phyloP scores from a whole-genome alignment of 2,113 vertebrate species.

The Antechinus flavipes region DNA sequence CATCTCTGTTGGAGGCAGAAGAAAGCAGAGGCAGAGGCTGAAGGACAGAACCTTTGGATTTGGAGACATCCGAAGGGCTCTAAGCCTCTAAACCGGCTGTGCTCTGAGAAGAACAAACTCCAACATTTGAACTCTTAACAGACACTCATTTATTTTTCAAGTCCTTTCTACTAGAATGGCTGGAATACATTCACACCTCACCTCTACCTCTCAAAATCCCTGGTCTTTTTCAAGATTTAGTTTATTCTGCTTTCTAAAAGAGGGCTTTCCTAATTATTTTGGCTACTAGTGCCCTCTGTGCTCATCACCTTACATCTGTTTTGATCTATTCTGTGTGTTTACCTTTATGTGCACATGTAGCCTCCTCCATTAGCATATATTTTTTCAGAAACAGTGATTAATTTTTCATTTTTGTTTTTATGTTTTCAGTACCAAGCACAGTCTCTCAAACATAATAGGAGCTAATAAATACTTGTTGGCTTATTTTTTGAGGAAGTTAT shows the following conservation, averaged over 20 bases:
- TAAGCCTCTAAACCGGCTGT: no score
- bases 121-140: no score
- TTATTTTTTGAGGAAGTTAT: neutral
- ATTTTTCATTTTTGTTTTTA: neutral
- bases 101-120: no score
- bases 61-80: no score
- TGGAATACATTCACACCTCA: neutral
- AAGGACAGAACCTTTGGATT: no score
- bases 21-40: no score
- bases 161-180: neutral
- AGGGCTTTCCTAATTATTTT: neutral
- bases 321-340: neutral
- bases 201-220: neutral
- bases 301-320: neutral
- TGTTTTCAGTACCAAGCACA: neutral
- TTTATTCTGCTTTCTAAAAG: neutral
- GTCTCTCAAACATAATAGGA: neutral
- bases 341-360: neutral
- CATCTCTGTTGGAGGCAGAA: no score
- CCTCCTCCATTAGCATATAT: neutral
- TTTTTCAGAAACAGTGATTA: neutral
- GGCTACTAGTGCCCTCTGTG: neutral
- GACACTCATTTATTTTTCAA: neutral
- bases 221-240: neutral
- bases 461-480: neutral